Base-by-base conservation (phyloP, 1,140 invertebrate genomes). In the Platyura marginata region DNA sequence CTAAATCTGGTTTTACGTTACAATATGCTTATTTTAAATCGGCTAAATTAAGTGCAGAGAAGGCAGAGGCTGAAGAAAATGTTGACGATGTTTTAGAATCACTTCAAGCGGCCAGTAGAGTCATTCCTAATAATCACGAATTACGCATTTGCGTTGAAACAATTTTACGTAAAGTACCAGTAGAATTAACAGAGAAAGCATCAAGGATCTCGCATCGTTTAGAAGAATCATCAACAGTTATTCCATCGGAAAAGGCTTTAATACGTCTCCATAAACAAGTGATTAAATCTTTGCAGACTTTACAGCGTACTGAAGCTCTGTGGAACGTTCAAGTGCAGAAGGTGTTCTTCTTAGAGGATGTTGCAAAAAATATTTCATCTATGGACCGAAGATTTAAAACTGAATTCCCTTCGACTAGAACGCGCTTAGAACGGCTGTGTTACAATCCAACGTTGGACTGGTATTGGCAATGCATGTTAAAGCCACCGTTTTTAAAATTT, bases 11-110 rank as follows among this genome's bases (percentile, higher is more conserved):
- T 40, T 83, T 86, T 49, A 79, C 77, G 21, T 65, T 98, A 21
- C 80, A 83, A 46, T 80, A 88, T 49, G 81, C 82, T 9, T 97
- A 98, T 61, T 99, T 98, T 60, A 93, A 91, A 65, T 77, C 91
- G 44, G 88, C 94, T n/a, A 98, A 98, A 67, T 64, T 98, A 6
- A 92, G 82, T 57, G 78, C 82, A n/a, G 94, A 98, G 51, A 92
- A 93, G 59, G 89, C 82, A 55, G 93, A 97, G 64, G 89, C 93
- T 10, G 92, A 97, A 66, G 94, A 98, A 66, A 79, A 78, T 49
- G 74, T 98, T 1, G 91, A 96, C 62, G 92, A 97, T 68, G 79
- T 90, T 47, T 66, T 98, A 36, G 88, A 95, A 74, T 83, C 78
- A 42, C 52, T 86, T 21, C 79, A 81, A 60, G 74, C 77, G 32